Evolutionary conservation across 2,113 vertebrate genomes (phyloP), one percentile per base, ranked within the genome.

Genomic region (Ramphastos sulfuratus): DNA sequence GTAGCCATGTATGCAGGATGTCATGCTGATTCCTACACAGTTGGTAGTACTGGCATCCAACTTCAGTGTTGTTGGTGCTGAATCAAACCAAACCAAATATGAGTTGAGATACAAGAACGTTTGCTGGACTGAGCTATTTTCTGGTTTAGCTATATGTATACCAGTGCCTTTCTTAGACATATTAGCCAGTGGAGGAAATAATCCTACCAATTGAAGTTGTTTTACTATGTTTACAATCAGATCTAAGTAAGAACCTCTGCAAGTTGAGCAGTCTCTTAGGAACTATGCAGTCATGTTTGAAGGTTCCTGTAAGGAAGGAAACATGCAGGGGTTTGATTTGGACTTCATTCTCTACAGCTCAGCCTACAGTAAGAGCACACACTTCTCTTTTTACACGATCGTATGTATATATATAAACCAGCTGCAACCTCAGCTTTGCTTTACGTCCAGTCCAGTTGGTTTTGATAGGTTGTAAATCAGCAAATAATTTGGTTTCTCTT

Each of bases 221-320:
- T 83, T 89, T n/a, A 35, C 16, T 72, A 1, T 11, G 2, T 54
- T 18, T 81, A 18, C 12, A 58, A 11, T 31, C 56, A 81, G 31
- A 64, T 46, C 44, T 66, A 39, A 85, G 28, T 37, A 65, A 82
- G 28, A 75, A 76, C 30, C 60, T 25, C 15, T 79, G n/a, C 25
- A 82, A n/a, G 11, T 56, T 76, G 31, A 80, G 60, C 28, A 37
- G 25, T 33, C 25, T 63, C 46, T 37, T 54, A 61, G 15, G 74
- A 90, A 72, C 39, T 28, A 46, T 0, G 3, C 20, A 69, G 6
- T 44, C 18, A 25, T 35, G 16, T 76, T 76, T 73, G 16, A 55
- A 91, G 39, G 24, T 31, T 82, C 84, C 61, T 55, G 20, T 60
- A 65, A 73, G 30, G 25, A 90, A 65, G 24, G 33, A 87, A 95